phyloP scores from a whole-genome alignment of 2,888 invertebrate genomes.

The Agonum fuliginosum region DNA sequence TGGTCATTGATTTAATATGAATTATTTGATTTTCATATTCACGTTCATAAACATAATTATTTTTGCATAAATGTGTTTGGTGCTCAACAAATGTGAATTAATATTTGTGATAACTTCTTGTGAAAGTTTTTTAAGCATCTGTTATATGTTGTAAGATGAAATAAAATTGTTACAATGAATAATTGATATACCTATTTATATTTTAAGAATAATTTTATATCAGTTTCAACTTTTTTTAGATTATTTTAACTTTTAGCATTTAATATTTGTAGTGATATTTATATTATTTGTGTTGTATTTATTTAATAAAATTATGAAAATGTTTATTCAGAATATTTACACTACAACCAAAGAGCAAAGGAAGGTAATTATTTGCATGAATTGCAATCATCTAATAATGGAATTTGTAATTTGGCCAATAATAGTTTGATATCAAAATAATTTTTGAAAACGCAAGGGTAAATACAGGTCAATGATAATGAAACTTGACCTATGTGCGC shows the following conservation, averaged over 20 bases:
- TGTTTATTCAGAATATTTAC: constrained; percentile 23
- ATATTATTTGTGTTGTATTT: constrained; percentile 55
- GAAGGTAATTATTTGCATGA: neutral
- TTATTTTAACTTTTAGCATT: constrained; percentile 42
- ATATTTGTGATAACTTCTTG: constrained; percentile 60
- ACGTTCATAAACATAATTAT: constrained; percentile 50
- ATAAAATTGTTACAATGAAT: constrained; percentile 60
- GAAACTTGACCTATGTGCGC: constrained; percentile 39
- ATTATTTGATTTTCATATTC: constrained; percentile 42
- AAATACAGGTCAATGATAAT: constrained; percentile 52
- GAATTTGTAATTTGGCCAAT: constrained; percentile 11
- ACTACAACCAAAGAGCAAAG: neutral
- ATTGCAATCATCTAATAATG: neutral
- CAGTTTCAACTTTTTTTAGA: constrained; percentile 12
- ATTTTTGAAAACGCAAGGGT: constrained; percentile 36
- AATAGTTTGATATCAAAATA: constrained; percentile 35
- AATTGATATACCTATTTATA: constrained; percentile 54
- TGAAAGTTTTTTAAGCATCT: constrained; percentile 60
- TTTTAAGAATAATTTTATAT: constrained; percentile 44
- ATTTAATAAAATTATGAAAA: constrained; percentile 50
- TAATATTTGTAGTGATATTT: constrained; percentile 44
- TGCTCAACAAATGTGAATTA: constrained; percentile 60
- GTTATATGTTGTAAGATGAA: constrained; percentile 59
- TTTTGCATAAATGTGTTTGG: constrained; percentile 60
- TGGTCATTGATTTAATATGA: constrained; percentile 27